Base-by-base conservation (phyloP, 2,888 invertebrate genomes). In the Yponomeuta cagnagella region DNA sequence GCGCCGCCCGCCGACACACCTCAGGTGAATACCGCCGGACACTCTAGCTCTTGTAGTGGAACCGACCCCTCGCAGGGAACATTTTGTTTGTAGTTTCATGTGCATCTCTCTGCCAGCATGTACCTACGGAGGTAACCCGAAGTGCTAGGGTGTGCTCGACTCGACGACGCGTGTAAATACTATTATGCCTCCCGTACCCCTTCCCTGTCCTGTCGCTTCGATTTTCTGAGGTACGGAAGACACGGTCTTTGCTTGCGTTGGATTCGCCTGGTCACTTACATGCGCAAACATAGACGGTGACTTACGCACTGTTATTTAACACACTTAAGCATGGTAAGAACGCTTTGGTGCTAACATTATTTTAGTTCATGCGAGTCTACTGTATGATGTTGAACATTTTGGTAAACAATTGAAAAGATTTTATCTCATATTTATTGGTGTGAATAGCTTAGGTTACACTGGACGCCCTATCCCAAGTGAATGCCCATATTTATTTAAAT, bases 21-120 rank as follows among this genome's bases (percentile, higher is more conserved):
- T 75, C 91, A 92, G 91, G 91, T 92, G 90, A 90, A 83, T 90
- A 90, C 85, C 80, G 83, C 74, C 73, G 79, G 52, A 58, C 52
- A 58, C 52, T 81, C 85, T 86, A 84, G 86, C 84, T 83, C 84
- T 85, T 80, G 90, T 90, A 90, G 90, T 88, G 85, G 89, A 85
- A 82, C 89, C 88, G 88, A 83, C 83, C 82, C 81, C 79, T 82
- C 74, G 84, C 52, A 83, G 79, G 78, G 82, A 83, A 77, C 79
- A 79, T 82, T 82, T 83, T 81, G 82, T 86, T 83, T 83, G 82
- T 89, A 89, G 88, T 86, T 86, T 82, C 82, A 85, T 89, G 86
- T 88, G 86, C 86, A 88, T 85, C 52, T 58, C 52, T 83, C 80
- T 82, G 80, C 81, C 85, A 86, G 90, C 90, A 90, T 90, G 90